Conservation (phyloP, 2,888 invertebrate species). For the Drosophila paracracens region DNA sequence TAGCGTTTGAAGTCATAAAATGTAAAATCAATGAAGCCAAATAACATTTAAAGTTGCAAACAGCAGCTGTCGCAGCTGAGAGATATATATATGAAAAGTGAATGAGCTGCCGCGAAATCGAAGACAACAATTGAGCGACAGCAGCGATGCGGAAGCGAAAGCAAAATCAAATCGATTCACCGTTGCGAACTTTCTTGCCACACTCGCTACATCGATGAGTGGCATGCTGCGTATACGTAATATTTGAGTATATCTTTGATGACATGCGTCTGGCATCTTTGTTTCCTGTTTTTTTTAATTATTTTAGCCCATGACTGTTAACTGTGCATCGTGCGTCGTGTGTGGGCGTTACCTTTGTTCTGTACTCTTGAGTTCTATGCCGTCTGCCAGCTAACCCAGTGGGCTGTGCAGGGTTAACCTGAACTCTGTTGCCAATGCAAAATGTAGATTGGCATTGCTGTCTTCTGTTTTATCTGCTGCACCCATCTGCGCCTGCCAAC, state of each 20-base stretch:
- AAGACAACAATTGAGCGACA: conserved; percentile 58
- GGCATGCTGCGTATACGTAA: conserved; percentile 68
- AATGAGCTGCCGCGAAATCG: conserved; percentile 45
- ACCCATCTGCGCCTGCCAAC: conserved; percentile 64
- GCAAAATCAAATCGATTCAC: conserved; percentile 35
- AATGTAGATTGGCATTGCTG: conserved; percentile 33
- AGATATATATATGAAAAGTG: conserved; percentile 41
- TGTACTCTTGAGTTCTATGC: not conserved
- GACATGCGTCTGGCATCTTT: conserved; percentile 59
- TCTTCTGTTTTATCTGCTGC: conserved; percentile 54
- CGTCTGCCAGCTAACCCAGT: conserved; percentile 14
- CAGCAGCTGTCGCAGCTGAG: conserved; percentile 18
- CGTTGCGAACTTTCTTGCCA: conserved; percentile 13
- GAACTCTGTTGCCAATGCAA: conserved; percentile 53
- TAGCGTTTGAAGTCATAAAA: conserved; percentile 51
- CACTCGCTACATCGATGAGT: conserved; percentile 32
- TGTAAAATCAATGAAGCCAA: conserved; percentile 36
- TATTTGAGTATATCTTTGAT: conserved; percentile 37
- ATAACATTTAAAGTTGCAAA: conserved; percentile 40
- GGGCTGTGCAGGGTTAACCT: conserved; percentile 41
- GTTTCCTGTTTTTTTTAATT: conserved; percentile 44
- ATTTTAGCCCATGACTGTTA: not conserved
- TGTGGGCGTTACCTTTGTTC: conserved; percentile 30
- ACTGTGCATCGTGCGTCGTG: not conserved
- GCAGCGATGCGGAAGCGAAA: conserved; percentile 56